Evolutionary conservation across 2,113 vertebrate species (phyloP).

Genomic region (Corynorhinus townsendii): DNA sequence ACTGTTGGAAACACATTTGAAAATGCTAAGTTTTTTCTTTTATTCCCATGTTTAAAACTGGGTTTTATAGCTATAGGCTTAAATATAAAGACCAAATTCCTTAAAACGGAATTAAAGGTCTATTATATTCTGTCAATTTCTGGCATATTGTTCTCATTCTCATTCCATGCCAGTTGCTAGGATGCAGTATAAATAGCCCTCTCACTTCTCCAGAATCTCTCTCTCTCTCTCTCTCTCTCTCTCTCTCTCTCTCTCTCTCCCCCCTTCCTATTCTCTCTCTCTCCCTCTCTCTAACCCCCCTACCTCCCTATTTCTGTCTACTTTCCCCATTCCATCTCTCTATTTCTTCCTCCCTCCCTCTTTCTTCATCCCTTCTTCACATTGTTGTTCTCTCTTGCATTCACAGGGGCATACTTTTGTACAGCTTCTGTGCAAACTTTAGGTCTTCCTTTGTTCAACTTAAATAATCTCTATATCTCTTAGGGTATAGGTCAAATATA

Average conservation of each 20-base stretch:
- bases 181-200: background rate
- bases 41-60: background rate
- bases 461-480: background rate
- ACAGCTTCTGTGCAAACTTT: background rate
- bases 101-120: background rate
- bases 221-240: background rate
- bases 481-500: background rate
- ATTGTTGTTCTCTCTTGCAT: background rate
- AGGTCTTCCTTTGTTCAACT: background rate
- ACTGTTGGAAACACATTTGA: background rate
- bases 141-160: background rate
- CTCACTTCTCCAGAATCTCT: background rate
- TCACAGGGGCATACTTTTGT: background rate
- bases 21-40: background rate
- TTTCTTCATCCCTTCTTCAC: background rate
- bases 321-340: too few relatives aligned
- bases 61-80: background rate
- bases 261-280: too few relatives aligned
- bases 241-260: too few relatives aligned
- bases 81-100: background rate
- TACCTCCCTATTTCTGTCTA: too few relatives aligned
- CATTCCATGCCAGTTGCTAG: background rate
- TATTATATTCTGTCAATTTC: background rate
- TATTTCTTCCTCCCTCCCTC: too few relatives aligned
- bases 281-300: too few relatives aligned